Evolutionary conservation across 1,140 invertebrate genomes (phyloP), one percentile per base, ranked within the genome.

Genomic region (Geopemphigus sp.): DNA sequence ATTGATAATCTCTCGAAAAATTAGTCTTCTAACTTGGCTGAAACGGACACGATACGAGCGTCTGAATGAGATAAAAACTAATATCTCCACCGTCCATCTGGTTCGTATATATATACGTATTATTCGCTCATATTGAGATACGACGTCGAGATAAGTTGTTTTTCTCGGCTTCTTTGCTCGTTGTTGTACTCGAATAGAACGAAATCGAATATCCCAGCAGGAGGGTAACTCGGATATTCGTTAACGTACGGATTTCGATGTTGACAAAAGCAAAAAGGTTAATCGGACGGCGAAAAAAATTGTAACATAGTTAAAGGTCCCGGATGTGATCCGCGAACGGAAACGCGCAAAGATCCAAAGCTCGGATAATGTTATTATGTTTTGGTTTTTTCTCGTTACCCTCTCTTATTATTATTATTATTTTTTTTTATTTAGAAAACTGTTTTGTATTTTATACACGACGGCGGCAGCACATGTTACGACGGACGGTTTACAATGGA

Each of bases 331-430:
- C 24, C 5, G 29, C 70, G 32, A 57, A 45, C 57, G 74, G 74
- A 78, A 78, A 78, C 8, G 24, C 11, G 74, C 5, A 63, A 26
- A 78, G 74, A 78, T 78, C 57, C 56, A 54, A 78, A 78, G 57
- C 24, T 78, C 24, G 74, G 74, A 78, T 78, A 78, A 78, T 78
- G 39, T 61, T 47, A 63, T 78, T 78, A 78, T 78, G 24, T 50
- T n/a, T 14, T 50, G 17, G 14, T 59, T 59, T 73, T 72, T 72
- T 73, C 12, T 54, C n/a, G n/a, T 11, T 76, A 59, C 54, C 72
- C 54, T 76, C 26, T 76, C 12, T 63, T 78, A 61, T 61, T 59
- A 63, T 63, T 78, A 53, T 74, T 61, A 59, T 61, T 76, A 24
- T 19, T 74, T 17, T 17, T 57, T 61, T n/a, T 76, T 59, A 47